These are phyloP conservation scores for Apomyelois bistriatella DNA, from an alignment of 2,888 invertebrate genomes.

Conservation along the genomic window DNA sequence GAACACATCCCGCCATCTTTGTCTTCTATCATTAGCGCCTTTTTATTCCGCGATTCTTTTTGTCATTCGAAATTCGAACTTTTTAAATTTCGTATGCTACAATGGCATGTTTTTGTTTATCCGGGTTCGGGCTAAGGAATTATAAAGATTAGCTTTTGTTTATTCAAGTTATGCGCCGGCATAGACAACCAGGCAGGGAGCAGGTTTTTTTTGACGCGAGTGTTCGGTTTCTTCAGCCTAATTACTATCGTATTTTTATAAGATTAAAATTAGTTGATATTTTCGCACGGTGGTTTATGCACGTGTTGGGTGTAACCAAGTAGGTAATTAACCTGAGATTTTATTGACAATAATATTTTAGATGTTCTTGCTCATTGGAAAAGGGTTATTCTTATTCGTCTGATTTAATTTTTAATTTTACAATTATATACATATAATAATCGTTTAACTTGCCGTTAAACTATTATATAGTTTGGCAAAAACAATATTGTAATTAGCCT, in stretches of 20 bases:
- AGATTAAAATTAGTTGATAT: conserved; percentile 44
- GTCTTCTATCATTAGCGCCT: conserved; percentile 67
- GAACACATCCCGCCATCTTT: conserved; percentile 64
- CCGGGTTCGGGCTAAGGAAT: conserved; percentile 50
- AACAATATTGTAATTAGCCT: no score
- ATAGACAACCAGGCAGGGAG: conserved; percentile 37
- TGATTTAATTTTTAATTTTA: no score
- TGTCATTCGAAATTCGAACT: conserved; percentile 31
- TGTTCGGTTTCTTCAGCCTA: conserved; percentile 40
- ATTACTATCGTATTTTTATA: conserved; percentile 60
- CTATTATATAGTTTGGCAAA: no score
- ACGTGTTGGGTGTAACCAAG: conserved; percentile 46
- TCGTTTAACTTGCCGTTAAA: no score
- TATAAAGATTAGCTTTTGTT: conserved; percentile 38
- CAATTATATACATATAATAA: no score
- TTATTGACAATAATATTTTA: conserved; percentile 20
- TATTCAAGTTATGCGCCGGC: conserved; percentile 39
- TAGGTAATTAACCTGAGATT: conserved; percentile 50
- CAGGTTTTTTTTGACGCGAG: conserved; percentile 34
- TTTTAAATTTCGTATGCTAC: conserved; percentile 58
- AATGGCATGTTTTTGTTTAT: conserved; percentile 74
- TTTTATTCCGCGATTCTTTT: conserved; percentile 42
- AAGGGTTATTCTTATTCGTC: no score
- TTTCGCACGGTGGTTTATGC: conserved; percentile 59
- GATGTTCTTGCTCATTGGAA: no score